Percentiles rank a stretch among this genome's conserved stretches.
Conservation (phyloP, 2,888 invertebrate genomes). For the Ptychoptera albimana region DNA sequence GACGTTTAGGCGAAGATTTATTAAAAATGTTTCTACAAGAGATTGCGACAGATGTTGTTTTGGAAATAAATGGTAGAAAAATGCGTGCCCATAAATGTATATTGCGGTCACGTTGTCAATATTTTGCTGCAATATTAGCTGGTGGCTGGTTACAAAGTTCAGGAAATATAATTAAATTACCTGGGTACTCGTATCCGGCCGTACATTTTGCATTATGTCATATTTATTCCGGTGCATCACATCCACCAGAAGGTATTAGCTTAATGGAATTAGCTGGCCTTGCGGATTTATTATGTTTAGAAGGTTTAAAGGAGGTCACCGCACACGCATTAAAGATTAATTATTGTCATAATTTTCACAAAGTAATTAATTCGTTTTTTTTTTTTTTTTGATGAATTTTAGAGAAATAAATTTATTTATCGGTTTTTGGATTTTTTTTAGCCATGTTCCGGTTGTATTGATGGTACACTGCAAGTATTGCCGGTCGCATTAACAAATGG, state of each 20-base stretch:
- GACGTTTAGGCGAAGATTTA: conserved; percentile 69
- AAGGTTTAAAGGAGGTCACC: conserved; percentile 84
- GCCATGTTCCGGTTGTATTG: conserved; percentile 76
- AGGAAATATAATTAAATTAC: conserved; percentile 68
- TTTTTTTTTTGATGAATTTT: too few species aligned
- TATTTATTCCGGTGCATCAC: conserved; percentile 84
- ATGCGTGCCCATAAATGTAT: conserved; percentile 87
- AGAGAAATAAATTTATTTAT: conserved; percentile 31
- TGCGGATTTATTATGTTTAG: conserved; percentile 78
- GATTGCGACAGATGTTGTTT: conserved; percentile 73
- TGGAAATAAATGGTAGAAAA: conserved; percentile 66
- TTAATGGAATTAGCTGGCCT: conserved; percentile 75
- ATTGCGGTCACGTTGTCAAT: conserved; percentile 76
- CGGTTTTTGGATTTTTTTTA: conserved; percentile 28
- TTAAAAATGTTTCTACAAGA: conserved; percentile 83
- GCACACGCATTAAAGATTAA: conserved; percentile 72
- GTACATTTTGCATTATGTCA: conserved; percentile 86
- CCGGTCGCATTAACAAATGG: conserved; percentile 74
- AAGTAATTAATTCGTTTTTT: conserved; percentile 23
- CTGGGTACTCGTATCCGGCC: conserved; percentile 65
- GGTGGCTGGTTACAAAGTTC: conserved; percentile 71
- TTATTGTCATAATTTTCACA: conserved; percentile 90
- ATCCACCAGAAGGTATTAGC: conserved; percentile 73
- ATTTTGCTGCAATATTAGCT: conserved; percentile 80
- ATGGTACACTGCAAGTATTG: conserved; percentile 75